phyloP scores from a whole-genome alignment of 2,113 vertebrate genomes.

The Glaucomys volans region DNA sequence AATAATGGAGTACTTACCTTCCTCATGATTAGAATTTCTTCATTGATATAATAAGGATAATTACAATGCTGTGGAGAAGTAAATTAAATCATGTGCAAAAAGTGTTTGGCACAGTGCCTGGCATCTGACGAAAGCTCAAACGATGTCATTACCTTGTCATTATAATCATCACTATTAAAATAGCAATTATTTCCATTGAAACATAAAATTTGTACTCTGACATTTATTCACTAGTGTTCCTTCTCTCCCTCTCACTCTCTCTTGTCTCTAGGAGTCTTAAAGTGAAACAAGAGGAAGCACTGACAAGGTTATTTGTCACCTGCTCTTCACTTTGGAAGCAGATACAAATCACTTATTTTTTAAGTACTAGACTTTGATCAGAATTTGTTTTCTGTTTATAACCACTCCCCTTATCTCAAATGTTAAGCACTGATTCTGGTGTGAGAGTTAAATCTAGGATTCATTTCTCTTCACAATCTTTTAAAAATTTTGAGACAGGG shows the following conservation, averaged over 20 bases:
- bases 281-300: neutral
- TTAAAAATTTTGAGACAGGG: neutral
- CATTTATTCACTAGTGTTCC: neutral
- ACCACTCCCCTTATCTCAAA: neutral
- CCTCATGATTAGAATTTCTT: neutral
- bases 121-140: neutral
- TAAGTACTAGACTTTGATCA: neutral
- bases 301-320: neutral
- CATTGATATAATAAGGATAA: neutral
- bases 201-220: neutral
- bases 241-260: neutral
- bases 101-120: neutral
- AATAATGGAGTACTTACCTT: neutral
- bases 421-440: neutral
- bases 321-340: neutral
- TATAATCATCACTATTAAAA: neutral
- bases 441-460: neutral
- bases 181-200: neutral
- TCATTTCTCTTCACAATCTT: neutral
- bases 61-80: no score
- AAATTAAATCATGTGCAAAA: neutral
- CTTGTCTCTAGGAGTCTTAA: neutral
- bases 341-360: no score
- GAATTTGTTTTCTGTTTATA: neutral
- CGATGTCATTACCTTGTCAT: neutral